Base-by-base conservation (phyloP, 2,888 invertebrate genomes). In the Halictus quadricinctus region DNA sequence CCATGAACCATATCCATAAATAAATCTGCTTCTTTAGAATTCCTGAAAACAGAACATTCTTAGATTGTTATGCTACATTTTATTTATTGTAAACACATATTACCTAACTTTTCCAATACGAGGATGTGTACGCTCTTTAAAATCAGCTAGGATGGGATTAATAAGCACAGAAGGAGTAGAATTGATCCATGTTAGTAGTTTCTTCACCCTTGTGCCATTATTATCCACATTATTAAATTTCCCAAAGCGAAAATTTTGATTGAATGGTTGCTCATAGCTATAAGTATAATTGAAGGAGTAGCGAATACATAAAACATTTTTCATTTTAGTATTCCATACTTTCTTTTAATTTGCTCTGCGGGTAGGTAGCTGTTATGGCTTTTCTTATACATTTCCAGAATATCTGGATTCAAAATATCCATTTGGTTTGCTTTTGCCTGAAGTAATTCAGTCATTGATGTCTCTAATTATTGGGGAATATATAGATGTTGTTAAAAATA, bases 351-450 rank as follows among this genome's bases (percentile, higher is more conserved):
- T 90, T 93, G 94, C 90, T 95, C 95, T 4, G 94, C 93, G 1
- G 95, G 94, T 87, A 95, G 93, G 88, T 95, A 95, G 91, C 95
- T 94, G 73, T 95, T 94, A 88, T 95, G 95, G 18, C 94, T 95
- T 90, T 94, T 95, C 87, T 91, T 93, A 88, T 95, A 96, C 89
- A 95, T 89, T 15, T 95, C 94, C 86, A 95, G 95, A 15, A 94
- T 94, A 48, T 95, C 90, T 86, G 94, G 93, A 54, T 93, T 93
- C 43, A 95, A 94, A 73, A 91, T 91, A 58, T 94, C 90, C 43
- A 95, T 94, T 86, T 95, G 91, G 18, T 91, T 90, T 86, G 94
- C 95, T 48, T 92, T 91, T 1, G 95, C 95, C 90, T 95, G 95
- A 7, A 95, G 87, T 54, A 95, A 76, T 72, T 94, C 94, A 84